Base-by-base conservation (phyloP, 2,888 invertebrate species). In the Prostheceraeus crozeri region DNA sequence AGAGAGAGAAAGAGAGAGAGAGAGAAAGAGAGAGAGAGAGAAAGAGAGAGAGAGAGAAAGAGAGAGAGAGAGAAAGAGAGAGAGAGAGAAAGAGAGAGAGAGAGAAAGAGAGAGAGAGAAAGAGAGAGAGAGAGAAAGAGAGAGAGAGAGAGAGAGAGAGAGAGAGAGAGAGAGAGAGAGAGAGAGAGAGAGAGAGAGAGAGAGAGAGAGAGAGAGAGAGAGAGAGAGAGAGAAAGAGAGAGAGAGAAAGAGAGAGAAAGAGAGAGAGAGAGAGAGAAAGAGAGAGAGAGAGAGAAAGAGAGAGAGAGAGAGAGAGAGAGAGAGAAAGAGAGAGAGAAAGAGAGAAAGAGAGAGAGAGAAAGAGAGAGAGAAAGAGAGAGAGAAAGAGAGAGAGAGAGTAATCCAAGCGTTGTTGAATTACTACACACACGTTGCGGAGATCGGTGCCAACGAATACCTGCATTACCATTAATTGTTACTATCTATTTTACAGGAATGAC, bases 1-100 rank as follows among this genome's bases (percentile, higher is more conserved):
- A 36, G 35, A 46, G 0, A 53, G 62, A 61, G 45, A 35, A 6
- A 51, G 52, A 27, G 36, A 61, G 62, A 48, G 65, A 64, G 36
- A 46, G 60, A 48, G 63, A 63, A 35, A 36, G 64, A 28, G 67
- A 69, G n/a, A 23, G 65, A 19, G 67, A 67, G 1, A 59, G 64
- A 21, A 65, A 65, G 21, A 52, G 33, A 19, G 52, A 52, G 52
- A 52, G 33, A 19, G 52, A 52, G 52, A 52, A 14, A 19, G 52
- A 52, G 52, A 52, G 33, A 19, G 52, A 52, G 52, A 52, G 33
- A 19, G 52, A 52, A 33, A 52, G 33, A 19, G 52, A 52, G 52
- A 52, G 33, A 19, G 52, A 52, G 62, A 63, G 19, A 61, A 62
- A 45, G 63, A 64, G 33, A 19, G 52, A 52, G 52, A 52, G 33